phyloP scores from a whole-genome alignment of 2,797 vertebrate genomes.

The Alcedo quadribrachys region DNA sequence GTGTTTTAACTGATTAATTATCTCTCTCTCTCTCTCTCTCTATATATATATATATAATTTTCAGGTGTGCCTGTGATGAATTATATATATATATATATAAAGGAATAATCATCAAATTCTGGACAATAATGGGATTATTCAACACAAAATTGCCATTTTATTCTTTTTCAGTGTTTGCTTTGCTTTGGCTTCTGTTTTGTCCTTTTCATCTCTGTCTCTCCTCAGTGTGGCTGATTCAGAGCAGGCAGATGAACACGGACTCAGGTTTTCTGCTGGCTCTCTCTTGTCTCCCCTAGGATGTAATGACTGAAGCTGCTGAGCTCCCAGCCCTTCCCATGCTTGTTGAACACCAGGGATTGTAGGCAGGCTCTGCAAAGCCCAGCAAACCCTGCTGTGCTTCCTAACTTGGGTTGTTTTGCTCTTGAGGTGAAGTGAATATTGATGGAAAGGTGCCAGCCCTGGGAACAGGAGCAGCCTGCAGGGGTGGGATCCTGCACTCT shows the following conservation, averaged over 20 bases:
- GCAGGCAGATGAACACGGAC: neutral
- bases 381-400: neutral
- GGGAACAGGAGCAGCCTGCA: neutral
- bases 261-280: neutral
- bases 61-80: neutral
- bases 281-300: neutral
- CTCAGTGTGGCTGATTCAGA: neutral
- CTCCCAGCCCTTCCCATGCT: neutral
- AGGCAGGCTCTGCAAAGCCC: neutral
- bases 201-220: neutral
- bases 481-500: neutral
- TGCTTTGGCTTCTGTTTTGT: neutral
- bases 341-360: neutral
- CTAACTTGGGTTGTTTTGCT: neutral
- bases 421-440: neutral
- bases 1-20: neutral
- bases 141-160: neutral
- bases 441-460: neutral
- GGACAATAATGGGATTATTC: neutral
- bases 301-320: neutral
- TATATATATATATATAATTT: no score
- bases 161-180: neutral
- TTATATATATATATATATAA: neutral
- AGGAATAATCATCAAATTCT: neutral
- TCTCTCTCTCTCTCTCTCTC: no score